These are phyloP conservation scores for Diplodus sargus DNA, from an alignment of 2,797 vertebrate species.

Conservation along the genomic window DNA sequence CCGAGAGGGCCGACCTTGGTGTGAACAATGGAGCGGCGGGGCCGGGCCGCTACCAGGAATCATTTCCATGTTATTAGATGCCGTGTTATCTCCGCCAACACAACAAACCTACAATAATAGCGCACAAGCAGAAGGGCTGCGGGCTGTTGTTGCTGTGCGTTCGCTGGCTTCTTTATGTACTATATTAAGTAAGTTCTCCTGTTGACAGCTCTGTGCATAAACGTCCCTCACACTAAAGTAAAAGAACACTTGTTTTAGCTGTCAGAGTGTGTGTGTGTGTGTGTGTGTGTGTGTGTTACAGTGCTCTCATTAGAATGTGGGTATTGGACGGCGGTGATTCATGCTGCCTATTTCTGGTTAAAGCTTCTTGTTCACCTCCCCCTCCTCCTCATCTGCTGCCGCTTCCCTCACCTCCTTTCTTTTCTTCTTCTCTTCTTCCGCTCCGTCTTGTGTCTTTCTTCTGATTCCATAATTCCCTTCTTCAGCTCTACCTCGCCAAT, in stretches of 20 bases:
- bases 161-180: constrained; percentile 3
- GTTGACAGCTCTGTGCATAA: constrained; percentile 29
- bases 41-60: constrained; percentile 29
- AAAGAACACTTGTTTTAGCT: neutral
- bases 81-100: constrained; percentile 12
- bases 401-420: neutral
- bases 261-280: neutral
- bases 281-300: neutral
- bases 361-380: constrained; percentile 6
- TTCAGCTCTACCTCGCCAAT: neutral
- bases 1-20: neutral
- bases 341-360: constrained; percentile 25
- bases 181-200: constrained; percentile 20
- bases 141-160: constrained; percentile 10
- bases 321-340: constrained; percentile 20
- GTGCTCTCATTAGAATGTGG: constrained; percentile 13
- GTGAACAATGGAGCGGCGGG: constrained; percentile 15
- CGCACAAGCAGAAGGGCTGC: constrained; percentile 4
- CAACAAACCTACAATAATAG: constrained; percentile 31
- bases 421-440: neutral
- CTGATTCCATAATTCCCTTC: neutral
- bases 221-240: constrained; percentile 13
- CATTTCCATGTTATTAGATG: constrained; percentile 39
- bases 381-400: neutral
- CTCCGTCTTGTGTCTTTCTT: neutral